Conservation (phyloP, 2,797 vertebrate species). For the Typhlichthys eigenmanni region DNA sequence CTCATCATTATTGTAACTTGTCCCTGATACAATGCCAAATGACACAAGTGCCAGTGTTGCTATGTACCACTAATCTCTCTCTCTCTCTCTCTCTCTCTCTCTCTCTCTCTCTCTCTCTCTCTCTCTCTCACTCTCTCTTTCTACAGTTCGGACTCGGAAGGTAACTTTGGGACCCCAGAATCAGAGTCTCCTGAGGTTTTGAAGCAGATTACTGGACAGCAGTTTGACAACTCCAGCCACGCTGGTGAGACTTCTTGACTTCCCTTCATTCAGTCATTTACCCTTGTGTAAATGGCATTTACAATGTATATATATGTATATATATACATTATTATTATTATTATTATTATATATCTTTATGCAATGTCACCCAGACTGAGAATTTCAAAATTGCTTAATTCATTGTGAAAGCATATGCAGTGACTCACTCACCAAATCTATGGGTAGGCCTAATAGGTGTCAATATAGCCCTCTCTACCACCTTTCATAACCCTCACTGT, state of each 20-base stretch:
- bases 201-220: slow-evolving; percentile 48
- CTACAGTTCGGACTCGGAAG: slow-evolving; percentile 91
- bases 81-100: not conserved
- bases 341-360: too few relatives aligned
- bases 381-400: not conserved
- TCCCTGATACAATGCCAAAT: not conserved
- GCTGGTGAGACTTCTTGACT: slow-evolving; percentile 54
- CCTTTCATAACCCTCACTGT: slow-evolving; percentile 12
- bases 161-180: slow-evolving; percentile 90
- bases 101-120: slow-evolving; percentile 13
- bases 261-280: not conserved
- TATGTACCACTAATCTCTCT: not conserved
- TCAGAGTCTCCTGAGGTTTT: slow-evolving; percentile 82
- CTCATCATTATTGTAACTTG: not conserved
- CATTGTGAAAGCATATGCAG: slow-evolving; percentile 19
- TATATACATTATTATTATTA: too few relatives aligned
- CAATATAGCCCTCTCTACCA: not conserved
- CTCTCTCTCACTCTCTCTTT: slow-evolving; percentile 28
- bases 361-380: too few relatives aligned
- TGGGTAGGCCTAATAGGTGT: not conserved
- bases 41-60: not conserved
- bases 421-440: not conserved
- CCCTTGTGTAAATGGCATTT: too few relatives aligned
- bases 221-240: slow-evolving; percentile 58
- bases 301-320: too few relatives aligned